Percentiles rank a stretch among this genome's conserved stretches.
Evolutionary conservation across 2,113 vertebrate genomes (phyloP).

Genomic region (Pelecanus crispus): DNA sequence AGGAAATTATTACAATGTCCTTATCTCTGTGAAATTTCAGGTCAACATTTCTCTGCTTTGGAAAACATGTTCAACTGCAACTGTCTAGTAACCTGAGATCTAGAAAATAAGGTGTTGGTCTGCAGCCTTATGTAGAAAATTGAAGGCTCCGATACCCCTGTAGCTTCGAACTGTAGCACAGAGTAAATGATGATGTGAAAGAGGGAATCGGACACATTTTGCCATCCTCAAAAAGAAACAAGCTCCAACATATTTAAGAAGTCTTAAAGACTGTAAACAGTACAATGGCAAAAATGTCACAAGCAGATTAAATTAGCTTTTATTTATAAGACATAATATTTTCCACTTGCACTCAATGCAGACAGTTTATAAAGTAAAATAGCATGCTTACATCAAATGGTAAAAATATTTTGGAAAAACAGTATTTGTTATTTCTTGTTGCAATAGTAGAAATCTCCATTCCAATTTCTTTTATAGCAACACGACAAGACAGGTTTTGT

Average conservation of each 20-base stretch:
- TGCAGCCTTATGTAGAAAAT: not conserved
- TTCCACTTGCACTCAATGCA: not conserved
- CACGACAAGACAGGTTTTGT: not conserved
- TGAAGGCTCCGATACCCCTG: not conserved
- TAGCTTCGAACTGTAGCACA: not conserved
- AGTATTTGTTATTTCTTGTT: not conserved
- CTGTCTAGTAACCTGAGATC: not conserved
- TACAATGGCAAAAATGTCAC: not conserved
- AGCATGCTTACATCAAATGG: not conserved
- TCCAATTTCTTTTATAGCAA: not conserved
- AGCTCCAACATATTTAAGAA: not conserved
- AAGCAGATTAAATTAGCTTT: not conserved
- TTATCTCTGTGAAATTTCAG: not conserved
- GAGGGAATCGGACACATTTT: not conserved
- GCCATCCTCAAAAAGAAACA: not conserved
- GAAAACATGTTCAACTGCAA: not conserved
- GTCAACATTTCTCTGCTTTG: not conserved
- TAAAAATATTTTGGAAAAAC: not conserved
- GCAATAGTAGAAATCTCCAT: not conserved
- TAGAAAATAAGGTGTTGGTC: not conserved
- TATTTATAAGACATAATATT: constrained; percentile 17
- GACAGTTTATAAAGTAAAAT: not conserved
- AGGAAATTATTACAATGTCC: not conserved
- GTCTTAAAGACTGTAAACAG: not conserved
- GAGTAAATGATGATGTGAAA: not conserved